phyloP scores from a whole-genome alignment of 2,797 vertebrate species.

The Alectoris magna region DNA sequence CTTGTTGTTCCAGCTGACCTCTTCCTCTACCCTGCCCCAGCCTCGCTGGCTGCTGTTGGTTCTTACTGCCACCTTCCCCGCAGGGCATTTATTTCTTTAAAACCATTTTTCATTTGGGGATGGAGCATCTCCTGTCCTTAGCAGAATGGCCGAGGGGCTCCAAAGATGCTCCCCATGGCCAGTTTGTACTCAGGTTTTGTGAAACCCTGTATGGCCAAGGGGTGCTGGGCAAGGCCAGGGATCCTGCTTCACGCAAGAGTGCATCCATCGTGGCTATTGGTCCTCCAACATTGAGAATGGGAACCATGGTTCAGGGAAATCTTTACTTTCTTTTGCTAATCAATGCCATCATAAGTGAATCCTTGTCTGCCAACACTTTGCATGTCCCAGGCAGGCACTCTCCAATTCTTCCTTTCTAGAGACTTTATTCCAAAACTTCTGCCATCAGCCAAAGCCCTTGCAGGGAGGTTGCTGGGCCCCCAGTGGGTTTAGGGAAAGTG shows the following conservation, averaged over 20 bases:
- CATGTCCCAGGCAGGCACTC: neutral
- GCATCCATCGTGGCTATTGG: accelerated
- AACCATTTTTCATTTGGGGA: neutral
- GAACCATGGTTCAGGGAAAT: neutral
- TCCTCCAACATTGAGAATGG: neutral
- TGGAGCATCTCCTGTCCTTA: neutral
- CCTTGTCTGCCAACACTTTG: neutral
- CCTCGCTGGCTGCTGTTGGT: neutral
- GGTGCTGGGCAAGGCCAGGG: neutral
- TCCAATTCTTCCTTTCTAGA: neutral
- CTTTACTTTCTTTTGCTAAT: neutral
- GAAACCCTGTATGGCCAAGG: accelerated
- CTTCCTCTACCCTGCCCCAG: neutral
- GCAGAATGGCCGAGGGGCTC: neutral
- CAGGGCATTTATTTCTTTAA: neutral
- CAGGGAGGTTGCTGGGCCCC: neutral
- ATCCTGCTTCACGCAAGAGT: neutral
- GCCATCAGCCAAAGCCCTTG: neutral
- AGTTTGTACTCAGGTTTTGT: neutral
- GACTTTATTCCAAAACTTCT: neutral
- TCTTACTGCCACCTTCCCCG: neutral
- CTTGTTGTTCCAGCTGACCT: constrained; percentile 46
- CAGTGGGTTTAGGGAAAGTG: neutral
- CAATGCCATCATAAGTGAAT: neutral
- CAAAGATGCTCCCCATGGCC: accelerated